A percentile compares a stretch with the other conserved stretches of the same genome.
Evolutionary conservation across 2,113 vertebrate genomes (phyloP).

Genomic region (Dipodomys stephensi): DNA sequence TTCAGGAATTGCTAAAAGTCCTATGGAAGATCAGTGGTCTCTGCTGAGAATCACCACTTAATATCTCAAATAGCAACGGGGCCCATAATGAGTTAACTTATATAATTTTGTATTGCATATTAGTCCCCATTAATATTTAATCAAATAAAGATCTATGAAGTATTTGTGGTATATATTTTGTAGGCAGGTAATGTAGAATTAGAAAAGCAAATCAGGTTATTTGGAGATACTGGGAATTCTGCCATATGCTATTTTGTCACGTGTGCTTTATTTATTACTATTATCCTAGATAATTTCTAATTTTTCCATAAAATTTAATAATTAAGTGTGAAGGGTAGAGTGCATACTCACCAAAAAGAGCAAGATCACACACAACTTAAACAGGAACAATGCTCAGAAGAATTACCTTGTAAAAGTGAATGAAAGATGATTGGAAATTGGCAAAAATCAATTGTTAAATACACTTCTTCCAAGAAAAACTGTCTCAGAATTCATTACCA

Average conservation of each 20-base stretch:
- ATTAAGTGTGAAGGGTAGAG: not conserved
- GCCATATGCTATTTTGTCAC: not conserved
- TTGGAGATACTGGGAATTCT: not conserved
- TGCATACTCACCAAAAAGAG: not conserved
- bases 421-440: not conserved
- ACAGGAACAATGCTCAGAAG: not conserved
- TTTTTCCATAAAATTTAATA: not conserved
- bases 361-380: not conserved
- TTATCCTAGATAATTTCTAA: not conserved
- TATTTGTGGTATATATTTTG: not conserved
- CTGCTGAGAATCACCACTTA: not conserved
- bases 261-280: not conserved
- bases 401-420: not conserved
- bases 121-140: not conserved
- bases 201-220: not conserved
- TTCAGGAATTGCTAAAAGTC: not conserved
- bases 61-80: not conserved
- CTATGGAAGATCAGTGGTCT: not conserved
- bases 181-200: not conserved
- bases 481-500: not conserved
- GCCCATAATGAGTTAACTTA: not conserved
- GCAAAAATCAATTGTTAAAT: slow-evolving; percentile 32
- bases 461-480: slow-evolving; percentile 2
- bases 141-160: not conserved
- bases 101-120: not conserved